Evolutionary conservation across 2,888 invertebrate genomes (phyloP).

Genomic region (Tachina fera): DNA sequence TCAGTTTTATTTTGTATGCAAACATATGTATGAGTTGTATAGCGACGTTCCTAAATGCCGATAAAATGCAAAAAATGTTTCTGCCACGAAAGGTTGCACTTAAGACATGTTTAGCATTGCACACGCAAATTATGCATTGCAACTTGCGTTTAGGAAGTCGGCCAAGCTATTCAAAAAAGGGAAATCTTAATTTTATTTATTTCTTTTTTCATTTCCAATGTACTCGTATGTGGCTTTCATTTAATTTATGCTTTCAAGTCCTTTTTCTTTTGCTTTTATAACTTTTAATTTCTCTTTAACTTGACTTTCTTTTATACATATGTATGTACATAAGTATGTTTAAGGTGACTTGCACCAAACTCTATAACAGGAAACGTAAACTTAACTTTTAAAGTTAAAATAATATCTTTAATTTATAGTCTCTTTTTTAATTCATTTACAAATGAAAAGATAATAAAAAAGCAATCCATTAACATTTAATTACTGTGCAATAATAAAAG

Average conservation of each 20-base stretch:
- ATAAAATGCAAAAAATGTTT: too few relatives aligned
- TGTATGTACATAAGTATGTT: neutral
- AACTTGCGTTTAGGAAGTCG: too few relatives aligned
- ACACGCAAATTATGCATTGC: too few relatives aligned
- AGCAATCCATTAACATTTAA: conserved; percentile 11
- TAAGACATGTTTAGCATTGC: too few relatives aligned
- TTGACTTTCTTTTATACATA: conserved; percentile 3
- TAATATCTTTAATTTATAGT: conserved; percentile 6
- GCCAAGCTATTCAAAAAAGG: too few relatives aligned
- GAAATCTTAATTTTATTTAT: too few relatives aligned
- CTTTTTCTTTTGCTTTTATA: neutral
- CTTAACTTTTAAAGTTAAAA: conserved; percentile 5
- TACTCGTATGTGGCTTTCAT: neutral
- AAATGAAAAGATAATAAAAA: conserved; percentile 24
- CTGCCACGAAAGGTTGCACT: too few relatives aligned
- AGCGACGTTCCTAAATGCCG: too few relatives aligned
- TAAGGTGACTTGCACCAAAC: neutral
- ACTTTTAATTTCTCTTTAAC: neutral
- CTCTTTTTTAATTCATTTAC: neutral
- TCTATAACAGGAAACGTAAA: conserved; percentile 11
- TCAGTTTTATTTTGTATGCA: too few relatives aligned
- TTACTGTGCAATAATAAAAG: conserved; percentile 1
- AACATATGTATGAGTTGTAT: too few relatives aligned
- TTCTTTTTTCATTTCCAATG: too few relatives aligned
- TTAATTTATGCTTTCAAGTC: neutral